Evolutionary conservation across 2,888 invertebrate species (phyloP), one percentile per base, ranked within the genome.

Genomic region (Labia minor): DNA sequence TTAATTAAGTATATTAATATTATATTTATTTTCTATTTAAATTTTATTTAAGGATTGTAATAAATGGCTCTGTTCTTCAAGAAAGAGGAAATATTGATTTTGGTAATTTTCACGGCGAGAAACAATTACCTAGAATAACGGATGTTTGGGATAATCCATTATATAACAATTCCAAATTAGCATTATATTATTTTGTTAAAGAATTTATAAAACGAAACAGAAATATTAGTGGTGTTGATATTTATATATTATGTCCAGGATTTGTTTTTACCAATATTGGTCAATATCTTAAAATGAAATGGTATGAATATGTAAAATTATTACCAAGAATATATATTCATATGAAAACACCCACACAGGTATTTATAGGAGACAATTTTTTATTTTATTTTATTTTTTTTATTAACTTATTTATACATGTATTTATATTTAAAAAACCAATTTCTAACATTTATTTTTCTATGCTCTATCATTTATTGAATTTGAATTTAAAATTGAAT

Each of bases 231-330:
- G 85, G 84, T 0, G 80, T 88, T 18, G 84, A 84, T 71, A 85
- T 86, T 0, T 86, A 86, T 72, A 81, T 85, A 21, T 82, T 88
- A 70, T 90, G 89, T 73, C 92, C 92, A 0, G 92, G 91, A 6
- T 89, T 90, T 80, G 87, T 88, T 63, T 87, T 86, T 72, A 91
- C 91, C 0, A 86, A 86, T 69, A 78, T 92, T 64, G 89, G 89
- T 74, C 83, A 90, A 78, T 82, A 84, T 73, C 76, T 78, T 10
- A 76, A 77, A 64, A 73, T 81, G 61, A 85, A 81, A 73, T 89
- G 89, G 88, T 88, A 87, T 74, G 87, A 88, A 74, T 87, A 86
- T 73, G 76, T 90, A 21, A 69, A 88, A 2, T 83, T 90, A 76
- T 81, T 85, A 0, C 90, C 91, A 0, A 75, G 90, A 6, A 85